Base-by-base conservation (phyloP, 2,797 vertebrate species). In the Enteromius fasciolatus region DNA sequence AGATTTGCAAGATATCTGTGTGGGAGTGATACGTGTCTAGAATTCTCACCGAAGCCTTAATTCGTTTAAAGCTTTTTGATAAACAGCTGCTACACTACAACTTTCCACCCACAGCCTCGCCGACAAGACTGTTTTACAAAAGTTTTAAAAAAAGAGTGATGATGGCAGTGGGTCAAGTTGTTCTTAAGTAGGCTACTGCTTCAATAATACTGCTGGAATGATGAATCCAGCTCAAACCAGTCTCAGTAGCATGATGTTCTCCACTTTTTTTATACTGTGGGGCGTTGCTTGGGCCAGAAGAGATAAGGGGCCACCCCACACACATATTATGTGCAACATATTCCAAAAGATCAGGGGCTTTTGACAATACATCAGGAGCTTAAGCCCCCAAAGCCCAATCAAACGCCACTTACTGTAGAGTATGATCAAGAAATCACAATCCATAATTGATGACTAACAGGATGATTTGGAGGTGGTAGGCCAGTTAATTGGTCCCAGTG, bases 381-480 rank as follows among this genome's bases (percentile, higher is more conserved):
- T 36, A 36, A 36, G 33, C 33, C 31, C 31, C 31, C 31, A 33
- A 3, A 33, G 31, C 33, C 33, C 33, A 5, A 5, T 5, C 33
- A 5, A 36, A 36, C 5, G 5, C 33, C 33, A 12, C 52, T 61
- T 33, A 64, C 57, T 64, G 57, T 81, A 50, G 5, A 25, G 52
- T 75, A 57, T 20, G 41, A 80, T 63, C 54, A 73, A 61, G 39
- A 61, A 72, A 48, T 46, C 7, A 48, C 48, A 68, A 80, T 77
- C 59, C n/a, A 10, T 50, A 83, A 76, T 33, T 46, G 33, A 76
- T 14, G 46, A 59, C 57, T 77, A 25, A 50, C 67, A 69, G 3
- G 8, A 50, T 87, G 84, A 89, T 88, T 82, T 86, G 78, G 84
- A 87, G 88, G 89, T 90, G 87, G 84, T 77, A 50, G 70, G 76